phyloP scores from a whole-genome alignment of 2,888 invertebrate species.

The Lithophane socia region DNA sequence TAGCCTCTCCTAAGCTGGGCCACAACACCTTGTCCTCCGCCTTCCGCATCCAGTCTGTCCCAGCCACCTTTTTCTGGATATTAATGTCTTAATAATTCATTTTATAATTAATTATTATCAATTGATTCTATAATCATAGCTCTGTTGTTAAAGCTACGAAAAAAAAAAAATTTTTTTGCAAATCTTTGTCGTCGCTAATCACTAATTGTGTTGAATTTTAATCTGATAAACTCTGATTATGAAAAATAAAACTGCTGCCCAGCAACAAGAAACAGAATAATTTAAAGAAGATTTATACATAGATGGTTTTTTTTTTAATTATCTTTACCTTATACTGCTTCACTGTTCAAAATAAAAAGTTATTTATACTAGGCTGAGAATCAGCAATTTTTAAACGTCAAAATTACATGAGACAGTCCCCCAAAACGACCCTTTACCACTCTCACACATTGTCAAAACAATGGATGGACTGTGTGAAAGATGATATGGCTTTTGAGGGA shows the following conservation, averaged over 20 bases:
- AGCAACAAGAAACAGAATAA: conserved; percentile 6
- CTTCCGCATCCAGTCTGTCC: not conserved
- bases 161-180: not conserved
- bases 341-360: too few relatives aligned
- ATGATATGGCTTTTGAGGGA: too few relatives aligned
- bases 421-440: too few relatives aligned
- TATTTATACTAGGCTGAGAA: too few relatives aligned
- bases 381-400: too few relatives aligned
- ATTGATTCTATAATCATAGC: not conserved
- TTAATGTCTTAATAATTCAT: not conserved
- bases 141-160: not conserved
- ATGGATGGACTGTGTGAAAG: too few relatives aligned
- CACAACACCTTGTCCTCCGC: not conserved
- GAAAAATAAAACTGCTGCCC: conserved; percentile 1
- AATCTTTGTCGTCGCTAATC: not conserved
- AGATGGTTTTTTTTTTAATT: not conserved
- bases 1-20: not conserved
- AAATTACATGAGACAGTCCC: too few relatives aligned
- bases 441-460: too few relatives aligned
- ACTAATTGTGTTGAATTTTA: not conserved
- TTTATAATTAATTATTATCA: not conserved
- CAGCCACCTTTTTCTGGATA: not conserved
- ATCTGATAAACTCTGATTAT: conserved; percentile 31
- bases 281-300: not conserved
- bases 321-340: not conserved